phyloP scores from a whole-genome alignment of 2,888 invertebrate species.

The Ornithoptera alexandrae region DNA sequence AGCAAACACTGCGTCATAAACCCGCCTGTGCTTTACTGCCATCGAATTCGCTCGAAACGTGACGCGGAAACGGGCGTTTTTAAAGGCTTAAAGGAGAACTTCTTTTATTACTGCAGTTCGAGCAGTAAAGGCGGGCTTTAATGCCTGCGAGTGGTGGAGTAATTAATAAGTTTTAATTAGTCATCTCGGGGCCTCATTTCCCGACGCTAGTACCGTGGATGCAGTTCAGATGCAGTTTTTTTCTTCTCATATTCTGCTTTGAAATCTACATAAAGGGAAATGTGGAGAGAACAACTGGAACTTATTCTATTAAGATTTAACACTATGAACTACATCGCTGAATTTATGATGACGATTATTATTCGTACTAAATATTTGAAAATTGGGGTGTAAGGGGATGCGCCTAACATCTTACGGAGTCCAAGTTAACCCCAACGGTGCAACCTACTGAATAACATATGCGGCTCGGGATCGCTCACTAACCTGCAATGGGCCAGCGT shows the following conservation, averaged over 20 bases:
- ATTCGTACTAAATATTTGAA: too few relatives aligned
- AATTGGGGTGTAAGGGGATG: too few relatives aligned
- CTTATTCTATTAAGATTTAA: too few relatives aligned
- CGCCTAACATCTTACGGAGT: too few relatives aligned
- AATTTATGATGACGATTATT: too few relatives aligned
- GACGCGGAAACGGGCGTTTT: slow-evolving; percentile 43
- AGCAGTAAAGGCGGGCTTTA: slow-evolving; percentile 58
- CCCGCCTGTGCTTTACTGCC: slow-evolving; percentile 46
- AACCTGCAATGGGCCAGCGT: too few relatives aligned
- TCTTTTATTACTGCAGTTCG: slow-evolving; percentile 53
- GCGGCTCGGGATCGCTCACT: too few relatives aligned
- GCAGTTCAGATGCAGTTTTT: not conserved
- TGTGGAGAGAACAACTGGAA: too few relatives aligned
- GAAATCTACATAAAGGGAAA: too few relatives aligned
- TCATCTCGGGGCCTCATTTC: slow-evolving; percentile 40
- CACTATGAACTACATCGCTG: too few relatives aligned
- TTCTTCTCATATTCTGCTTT: not conserved
- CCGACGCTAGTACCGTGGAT: slow-evolving; percentile 13
- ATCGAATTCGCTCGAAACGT: slow-evolving; percentile 51
- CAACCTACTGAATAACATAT: too few relatives aligned
- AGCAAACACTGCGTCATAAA: slow-evolving; percentile 41
- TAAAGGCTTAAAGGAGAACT: slow-evolving; percentile 65
- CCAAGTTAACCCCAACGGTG: too few relatives aligned
- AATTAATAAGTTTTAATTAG: slow-evolving; percentile 74
- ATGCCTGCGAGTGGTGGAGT: slow-evolving; percentile 53